Base-by-base conservation (phyloP, 2,113 vertebrate species). In the Cisticola juncidis region DNA sequence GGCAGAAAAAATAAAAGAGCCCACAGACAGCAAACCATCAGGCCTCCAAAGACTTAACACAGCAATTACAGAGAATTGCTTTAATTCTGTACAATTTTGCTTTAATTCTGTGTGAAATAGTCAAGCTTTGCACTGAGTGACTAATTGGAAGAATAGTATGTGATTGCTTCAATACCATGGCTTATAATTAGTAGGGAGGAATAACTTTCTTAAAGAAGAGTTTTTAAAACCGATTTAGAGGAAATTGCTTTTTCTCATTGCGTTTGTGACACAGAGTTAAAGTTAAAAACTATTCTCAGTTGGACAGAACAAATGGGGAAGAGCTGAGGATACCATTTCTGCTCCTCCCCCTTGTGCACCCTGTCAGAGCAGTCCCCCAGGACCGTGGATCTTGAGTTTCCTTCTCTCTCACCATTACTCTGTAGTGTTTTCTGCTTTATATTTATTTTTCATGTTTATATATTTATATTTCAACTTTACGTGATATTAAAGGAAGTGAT, bases 171-270 rank as follows among this genome's bases (percentile, higher is more conserved):
- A 62, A 4, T 51, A 50, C 0, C 1, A 31, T 61, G n/a, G 50
- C 17, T 85, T 88, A 28, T 57, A 85, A 90, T 78, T 74, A 78
- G 51, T n/a, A 58, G 9, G 9, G 79, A 73, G 42, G 28, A 90
- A 61, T 74, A 88, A 81, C 48, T 92, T 77, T 58, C 79, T 81
- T 79, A 36, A 88, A 82, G 40, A 91, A n/a, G 31, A 78, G n/a
- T 44, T 92, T 72, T 85, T 29, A 61, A 81, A 90, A 53, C 21
- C 26, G 60, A 44, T 61, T 78, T 69, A 78, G 50, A 57, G 66
- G 81, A 88, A 86, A 93, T 54, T 42, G 62, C 36, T 50, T 80
- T 94, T 80, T 87, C 36, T 12, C 4, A 11, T 31, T 7, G 33
- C 83, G 13, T 89, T 85, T 73, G 24, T 81, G 53, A 54, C 12